Evolutionary conservation across 1,140 invertebrate genomes (phyloP).

Genomic region (Drosophila auraria): DNA sequence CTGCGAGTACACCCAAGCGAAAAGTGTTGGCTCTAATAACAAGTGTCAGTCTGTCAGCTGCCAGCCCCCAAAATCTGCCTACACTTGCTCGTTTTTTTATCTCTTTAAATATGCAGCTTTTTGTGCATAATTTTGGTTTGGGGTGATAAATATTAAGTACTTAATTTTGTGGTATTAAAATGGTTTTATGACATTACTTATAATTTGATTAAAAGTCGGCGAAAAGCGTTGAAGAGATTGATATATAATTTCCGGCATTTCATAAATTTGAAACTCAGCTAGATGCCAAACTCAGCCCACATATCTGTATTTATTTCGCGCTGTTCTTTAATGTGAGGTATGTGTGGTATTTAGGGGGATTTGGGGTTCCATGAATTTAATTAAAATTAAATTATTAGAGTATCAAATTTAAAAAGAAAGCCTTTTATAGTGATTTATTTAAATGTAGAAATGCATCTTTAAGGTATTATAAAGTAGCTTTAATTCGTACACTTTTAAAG

Average conservation of each 20-base stretch:
- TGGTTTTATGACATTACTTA: constrained; percentile 59
- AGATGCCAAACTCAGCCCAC: constrained; percentile 38
- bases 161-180: constrained; percentile 63
- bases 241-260: constrained; percentile 61
- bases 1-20: constrained; percentile 42
- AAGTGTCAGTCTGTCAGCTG: constrained; percentile 73
- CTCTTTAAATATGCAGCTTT: constrained; percentile 15
- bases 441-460: too few species aligned
- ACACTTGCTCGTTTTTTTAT: constrained; percentile 28
- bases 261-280: constrained; percentile 30
- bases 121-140: constrained; percentile 34
- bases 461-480: too few species aligned
- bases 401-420: too few species aligned
- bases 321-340: not conserved
- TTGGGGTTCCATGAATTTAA: not conserved
- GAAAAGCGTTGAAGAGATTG: constrained; percentile 16
- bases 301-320: not conserved
- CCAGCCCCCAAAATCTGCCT: constrained; percentile 68
- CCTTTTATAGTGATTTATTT: too few species aligned
- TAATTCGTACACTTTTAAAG: not conserved
- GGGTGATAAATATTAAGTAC: constrained; percentile 69
- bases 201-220: constrained; percentile 68
- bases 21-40: constrained; percentile 75
- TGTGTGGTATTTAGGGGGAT: not conserved
- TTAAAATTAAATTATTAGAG: too few species aligned